Evolutionary conservation across 2,888 invertebrate genomes (phyloP).

Genomic region (Folsomia manolachei): DNA sequence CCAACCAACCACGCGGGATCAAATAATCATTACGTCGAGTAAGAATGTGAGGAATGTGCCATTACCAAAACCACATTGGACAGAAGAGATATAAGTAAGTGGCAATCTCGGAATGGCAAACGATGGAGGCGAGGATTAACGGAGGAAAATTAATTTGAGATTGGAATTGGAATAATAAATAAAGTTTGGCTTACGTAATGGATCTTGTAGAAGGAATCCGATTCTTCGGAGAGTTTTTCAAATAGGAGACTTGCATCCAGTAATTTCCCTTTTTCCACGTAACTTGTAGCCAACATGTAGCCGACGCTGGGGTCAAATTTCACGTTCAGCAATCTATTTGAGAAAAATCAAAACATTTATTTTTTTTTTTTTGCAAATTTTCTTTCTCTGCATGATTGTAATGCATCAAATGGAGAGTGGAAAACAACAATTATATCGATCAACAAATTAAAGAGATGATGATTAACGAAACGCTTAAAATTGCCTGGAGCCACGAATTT

Average conservation of each 20-base stretch:
- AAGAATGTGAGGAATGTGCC: background rate
- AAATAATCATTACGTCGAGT: background rate
- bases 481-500: no score
- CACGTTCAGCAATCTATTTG: conserved; percentile 43
- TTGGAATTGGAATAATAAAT: conserved; percentile 12
- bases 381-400: no score
- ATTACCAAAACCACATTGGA: background rate
- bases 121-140: background rate
- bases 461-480: no score
- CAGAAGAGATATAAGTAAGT: no score
- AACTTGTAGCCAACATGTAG: conserved; percentile 40
- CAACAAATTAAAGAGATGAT: no score
- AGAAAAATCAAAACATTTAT: no score
- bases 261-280: conserved; percentile 37
- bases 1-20: background rate
- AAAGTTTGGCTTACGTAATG: conserved; percentile 43
- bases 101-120: no score
- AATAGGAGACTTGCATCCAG: conserved; percentile 41
- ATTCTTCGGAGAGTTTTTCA: conserved; percentile 34
- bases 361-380: no score
- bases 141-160: conserved; percentile 15
- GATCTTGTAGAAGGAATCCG: conserved; percentile 47
- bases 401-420: no score
- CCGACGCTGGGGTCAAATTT: conserved; percentile 45
- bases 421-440: no score